These are phyloP conservation scores for Parazoanthus atlanticus DNA, from an alignment of 92 coral and sea anemone genomes.

Conservation along the genomic window DNA sequence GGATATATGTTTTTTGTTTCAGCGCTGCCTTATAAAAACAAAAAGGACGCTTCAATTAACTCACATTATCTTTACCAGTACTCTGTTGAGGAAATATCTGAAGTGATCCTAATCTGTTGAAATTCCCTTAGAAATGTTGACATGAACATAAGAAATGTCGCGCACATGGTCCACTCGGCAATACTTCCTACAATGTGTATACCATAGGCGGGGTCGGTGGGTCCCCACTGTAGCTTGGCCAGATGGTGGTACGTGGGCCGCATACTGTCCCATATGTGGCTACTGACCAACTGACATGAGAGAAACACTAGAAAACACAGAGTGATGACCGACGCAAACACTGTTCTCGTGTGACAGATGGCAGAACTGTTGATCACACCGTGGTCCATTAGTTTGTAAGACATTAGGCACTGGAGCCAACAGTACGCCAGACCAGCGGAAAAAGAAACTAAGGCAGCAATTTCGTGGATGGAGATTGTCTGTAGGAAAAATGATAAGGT, in stretches of 20 bases:
- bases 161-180: constrained; percentile 84
- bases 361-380: constrained; percentile 90
- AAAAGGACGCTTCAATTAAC: not conserved
- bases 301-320: constrained; percentile 60
- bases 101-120: constrained; percentile 75
- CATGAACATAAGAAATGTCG: constrained; percentile 68
- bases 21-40: not conserved
- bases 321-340: constrained; percentile 69
- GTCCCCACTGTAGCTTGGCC: constrained; percentile 81
- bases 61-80: constrained; percentile 50
- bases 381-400: constrained; percentile 86
- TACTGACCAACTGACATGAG: constrained; percentile 65
- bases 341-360: constrained; percentile 78
- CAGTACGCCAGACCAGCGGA: constrained; percentile 72
- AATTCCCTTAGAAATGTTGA: constrained; percentile 74
- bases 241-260: constrained; percentile 74
- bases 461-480: constrained; percentile 71
- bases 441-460: constrained; percentile 77
- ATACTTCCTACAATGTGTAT: constrained; percentile 72
- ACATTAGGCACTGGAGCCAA: constrained; percentile 86
- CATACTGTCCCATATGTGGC: constrained; percentile 62
- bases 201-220: constrained; percentile 79
- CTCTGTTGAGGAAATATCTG: constrained; percentile 83
- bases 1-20: not conserved
- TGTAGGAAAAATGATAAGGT: constrained; percentile 5